These are phyloP conservation scores for Orchesellides sinensis DNA, from an alignment of 2,888 invertebrate genomes.

Conservation along the genomic window DNA sequence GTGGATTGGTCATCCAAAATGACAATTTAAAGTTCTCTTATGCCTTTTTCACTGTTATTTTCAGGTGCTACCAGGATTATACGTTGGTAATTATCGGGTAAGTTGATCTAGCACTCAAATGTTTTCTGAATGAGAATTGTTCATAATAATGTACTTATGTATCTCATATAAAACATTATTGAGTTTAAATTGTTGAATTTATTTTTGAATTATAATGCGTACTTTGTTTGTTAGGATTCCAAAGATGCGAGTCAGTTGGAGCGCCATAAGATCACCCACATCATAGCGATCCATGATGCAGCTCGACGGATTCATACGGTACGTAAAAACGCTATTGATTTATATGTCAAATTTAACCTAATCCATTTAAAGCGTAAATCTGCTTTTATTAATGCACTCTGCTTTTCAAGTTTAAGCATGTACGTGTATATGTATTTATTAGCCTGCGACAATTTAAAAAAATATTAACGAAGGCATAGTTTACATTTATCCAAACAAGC, in stretches of 20 bases:
- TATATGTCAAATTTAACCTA: too few species aligned
- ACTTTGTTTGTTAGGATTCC: slow-evolving; percentile 81
- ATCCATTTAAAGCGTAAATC: too few species aligned
- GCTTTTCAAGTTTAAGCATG: not conserved
- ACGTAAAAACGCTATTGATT: too few species aligned
- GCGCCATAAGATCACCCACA: slow-evolving; percentile 94
- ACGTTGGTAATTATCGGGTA: slow-evolving; percentile 93
- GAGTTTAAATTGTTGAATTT: not conserved
- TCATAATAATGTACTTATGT: too few species aligned
- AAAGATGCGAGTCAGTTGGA: slow-evolving; percentile 93
- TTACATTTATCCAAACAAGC: too few species aligned
- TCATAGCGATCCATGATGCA: slow-evolving; percentile 96
- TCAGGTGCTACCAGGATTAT: slow-evolving; percentile 95
- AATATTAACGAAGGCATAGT: too few species aligned
- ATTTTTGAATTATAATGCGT: not conserved
- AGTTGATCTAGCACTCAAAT: slow-evolving; percentile 17
- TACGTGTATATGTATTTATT: too few species aligned
- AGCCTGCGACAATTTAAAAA: too few species aligned
- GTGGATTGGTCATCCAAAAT: too few species aligned
- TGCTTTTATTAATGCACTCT: not conserved
- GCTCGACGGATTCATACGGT: slow-evolving; percentile 91
- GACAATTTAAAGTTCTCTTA: too few species aligned
- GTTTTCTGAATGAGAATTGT: too few species aligned
- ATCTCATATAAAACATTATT: not conserved
- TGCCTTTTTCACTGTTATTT: slow-evolving; percentile 73